Percentiles rank a stretch among this genome's conserved stretches.
phyloP scores from a whole-genome alignment of 2,888 invertebrate genomes.

The Drosophila eohydei region DNA sequence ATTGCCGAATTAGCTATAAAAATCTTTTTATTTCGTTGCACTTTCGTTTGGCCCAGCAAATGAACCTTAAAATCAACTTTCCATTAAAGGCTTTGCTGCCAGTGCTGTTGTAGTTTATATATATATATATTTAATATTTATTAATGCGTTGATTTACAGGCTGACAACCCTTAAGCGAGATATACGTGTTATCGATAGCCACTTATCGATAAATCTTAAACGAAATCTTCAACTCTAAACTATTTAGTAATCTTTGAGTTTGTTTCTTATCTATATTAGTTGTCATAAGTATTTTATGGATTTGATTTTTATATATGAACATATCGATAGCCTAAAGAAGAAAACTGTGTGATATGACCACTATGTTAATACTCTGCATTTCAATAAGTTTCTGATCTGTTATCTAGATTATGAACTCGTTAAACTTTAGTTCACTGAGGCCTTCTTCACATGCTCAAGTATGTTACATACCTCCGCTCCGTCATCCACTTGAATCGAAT shows the following conservation, averaged over 20 bases:
- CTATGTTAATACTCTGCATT: neutral
- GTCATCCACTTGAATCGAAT: constrained; percentile 19
- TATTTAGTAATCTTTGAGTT: too few species aligned
- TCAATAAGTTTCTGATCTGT: too few species aligned
- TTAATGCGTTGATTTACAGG: too few species aligned
- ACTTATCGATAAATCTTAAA: too few species aligned
- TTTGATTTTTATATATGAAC: too few species aligned
- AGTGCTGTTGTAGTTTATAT: constrained; percentile 11
- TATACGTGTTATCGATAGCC: neutral
- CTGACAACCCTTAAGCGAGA: neutral
- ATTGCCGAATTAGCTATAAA: constrained; percentile 62
- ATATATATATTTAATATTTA: constrained; percentile 4
- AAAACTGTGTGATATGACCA: neutral
- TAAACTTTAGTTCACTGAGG: neutral
- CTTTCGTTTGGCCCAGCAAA: constrained; percentile 53
- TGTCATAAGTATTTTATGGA: too few species aligned
- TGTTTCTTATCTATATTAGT: too few species aligned
- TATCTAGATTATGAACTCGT: too few species aligned
- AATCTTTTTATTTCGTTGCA: constrained; percentile 50
- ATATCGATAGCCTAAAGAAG: too few species aligned
- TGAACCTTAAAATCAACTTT: constrained; percentile 70
- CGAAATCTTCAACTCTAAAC: too few species aligned
- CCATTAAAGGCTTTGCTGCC: constrained; percentile 33
- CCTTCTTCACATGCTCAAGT: neutral
- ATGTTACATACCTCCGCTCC: neutral